Conservation (phyloP, 2,113 vertebrate genomes). For the Ceyx melanurus region DNA sequence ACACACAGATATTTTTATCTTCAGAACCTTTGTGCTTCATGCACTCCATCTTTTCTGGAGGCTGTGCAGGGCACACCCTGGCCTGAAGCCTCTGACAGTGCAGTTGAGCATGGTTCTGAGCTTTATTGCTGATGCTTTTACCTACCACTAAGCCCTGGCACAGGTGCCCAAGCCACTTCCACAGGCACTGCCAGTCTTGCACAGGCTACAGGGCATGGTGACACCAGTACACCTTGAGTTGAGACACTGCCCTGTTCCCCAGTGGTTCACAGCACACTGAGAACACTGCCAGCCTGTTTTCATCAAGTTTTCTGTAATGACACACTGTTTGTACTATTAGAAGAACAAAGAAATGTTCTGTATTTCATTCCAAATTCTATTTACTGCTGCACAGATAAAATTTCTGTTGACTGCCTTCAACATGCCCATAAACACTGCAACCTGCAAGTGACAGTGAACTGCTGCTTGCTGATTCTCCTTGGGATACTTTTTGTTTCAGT, state of each 20-base stretch:
- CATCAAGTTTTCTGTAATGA: not conserved
- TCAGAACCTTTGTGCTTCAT: not conserved
- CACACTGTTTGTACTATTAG: not conserved
- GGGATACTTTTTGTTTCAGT: not conserved
- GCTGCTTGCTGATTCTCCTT: not conserved
- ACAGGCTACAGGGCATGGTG: not conserved
- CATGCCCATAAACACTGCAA: not conserved
- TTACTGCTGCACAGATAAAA: not conserved
- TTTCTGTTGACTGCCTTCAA: not conserved
- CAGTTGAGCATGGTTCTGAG: not conserved
- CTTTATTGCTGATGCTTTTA: not conserved
- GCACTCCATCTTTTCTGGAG: not conserved
- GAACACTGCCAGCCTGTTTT: not conserved
- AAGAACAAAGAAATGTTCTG: not conserved
- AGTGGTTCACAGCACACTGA: not conserved
- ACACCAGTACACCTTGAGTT: not conserved
- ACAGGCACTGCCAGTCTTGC: not conserved
- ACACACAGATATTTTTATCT: not conserved
- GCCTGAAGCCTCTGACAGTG: not conserved
- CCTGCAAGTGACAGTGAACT: not conserved
- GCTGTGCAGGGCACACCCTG: not conserved
- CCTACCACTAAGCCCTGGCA: not conserved
- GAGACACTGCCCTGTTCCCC: not conserved
- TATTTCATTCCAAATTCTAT: not conserved
- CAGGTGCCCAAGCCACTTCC: not conserved